Conservation (phyloP, 2,113 vertebrate genomes). For the Chloebia gouldiae region DNA sequence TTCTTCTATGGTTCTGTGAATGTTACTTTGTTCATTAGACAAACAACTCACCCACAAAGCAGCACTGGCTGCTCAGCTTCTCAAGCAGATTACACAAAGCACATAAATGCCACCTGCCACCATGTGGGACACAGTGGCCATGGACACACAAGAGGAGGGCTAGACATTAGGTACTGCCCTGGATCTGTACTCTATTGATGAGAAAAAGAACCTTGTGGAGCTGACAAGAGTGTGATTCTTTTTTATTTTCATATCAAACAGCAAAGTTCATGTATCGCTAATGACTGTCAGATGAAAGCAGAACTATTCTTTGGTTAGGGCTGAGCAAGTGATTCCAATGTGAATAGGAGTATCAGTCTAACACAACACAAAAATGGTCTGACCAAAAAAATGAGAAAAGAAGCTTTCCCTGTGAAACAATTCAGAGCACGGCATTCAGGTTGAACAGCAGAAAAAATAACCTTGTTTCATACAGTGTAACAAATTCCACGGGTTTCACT, state of each 20-base stretch:
- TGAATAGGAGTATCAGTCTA: background rate
- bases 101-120: background rate
- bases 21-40: background rate
- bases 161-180: background rate
- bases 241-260: background rate
- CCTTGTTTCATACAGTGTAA: background rate
- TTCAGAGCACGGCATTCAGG: rapidly evolving
- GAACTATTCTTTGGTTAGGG: background rate
- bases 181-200: background rate
- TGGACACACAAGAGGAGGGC: background rate
- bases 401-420: background rate
- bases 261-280: background rate
- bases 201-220: background rate
- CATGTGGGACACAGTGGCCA: background rate
- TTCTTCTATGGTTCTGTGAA: background rate
- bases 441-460: background rate
- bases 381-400: background rate
- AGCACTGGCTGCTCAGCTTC: background rate
- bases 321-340: background rate
- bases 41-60: background rate
- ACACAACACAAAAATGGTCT: background rate
- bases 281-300: background rate
- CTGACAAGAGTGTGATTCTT: background rate
- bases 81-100: background rate
- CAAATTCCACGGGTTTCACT: background rate